Evolutionary conservation across 1,140 invertebrate species (phyloP), one percentile per base, ranked within the genome.

Genomic region (Drosophila aff.): DNA sequence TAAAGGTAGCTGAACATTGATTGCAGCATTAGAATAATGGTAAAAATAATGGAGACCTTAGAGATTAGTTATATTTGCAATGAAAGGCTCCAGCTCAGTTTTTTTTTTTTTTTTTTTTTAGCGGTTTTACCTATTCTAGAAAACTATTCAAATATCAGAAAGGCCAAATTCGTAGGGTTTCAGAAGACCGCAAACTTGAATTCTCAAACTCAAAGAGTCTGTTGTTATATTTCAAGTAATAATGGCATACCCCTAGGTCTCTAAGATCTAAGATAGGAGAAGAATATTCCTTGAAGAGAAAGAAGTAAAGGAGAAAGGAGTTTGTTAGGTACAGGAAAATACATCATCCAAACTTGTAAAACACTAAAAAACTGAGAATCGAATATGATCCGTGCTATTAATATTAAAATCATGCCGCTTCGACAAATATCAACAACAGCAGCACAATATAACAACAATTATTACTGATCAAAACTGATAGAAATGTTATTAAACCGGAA

Each of bases 401-500:
- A 13, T 23, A 66, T 38, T 50, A 18, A 13, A 28, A 55, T 67
- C 26, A 40, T 36, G 36, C 18, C n/a, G 26, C 41, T 55, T 57
- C 33, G 26, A 67, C 18, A 28, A 62, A 44, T 9, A 50, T 13
- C 23, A 53, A 65, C 33, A 40, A 36, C 33, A 46, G 13, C 31
- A 13, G 10, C 8, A 16, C 31, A 57, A 38, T 55, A 16, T 21
- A 55, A 55, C 18, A 55, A 55, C 52, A 21, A 18, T 6, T 55
- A 6, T 16, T 40, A 31, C 33, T 47, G 23, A 55, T 55, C 33
- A 11, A 53, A 21, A 46, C 60, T 52, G 53, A 31, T 66, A 4
- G 21, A 36, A 60, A 55, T 28, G 43, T 41, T 52, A 36, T 58
- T 44, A 33, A 52, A 61, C 18, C 23, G 23, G 31, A 82, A 57